phyloP scores from a whole-genome alignment of 2,797 vertebrate genomes.

The Carcharodon carcharias region DNA sequence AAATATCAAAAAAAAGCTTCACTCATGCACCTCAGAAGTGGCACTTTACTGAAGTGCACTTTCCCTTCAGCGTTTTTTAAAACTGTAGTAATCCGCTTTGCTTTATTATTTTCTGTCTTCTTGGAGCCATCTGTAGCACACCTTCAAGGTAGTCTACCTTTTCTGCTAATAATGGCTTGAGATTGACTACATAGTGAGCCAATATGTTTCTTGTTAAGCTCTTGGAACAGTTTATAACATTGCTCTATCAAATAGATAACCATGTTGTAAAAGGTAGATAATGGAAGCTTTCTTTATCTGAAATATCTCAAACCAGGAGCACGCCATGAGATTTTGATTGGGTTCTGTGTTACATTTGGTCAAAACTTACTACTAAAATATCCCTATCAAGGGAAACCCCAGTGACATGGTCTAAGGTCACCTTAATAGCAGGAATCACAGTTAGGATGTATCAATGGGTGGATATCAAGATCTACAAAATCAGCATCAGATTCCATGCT shows the following conservation, averaged over 20 bases:
- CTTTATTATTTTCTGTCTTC: constrained; percentile 38
- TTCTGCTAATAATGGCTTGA: constrained; percentile 1
- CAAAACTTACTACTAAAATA: neutral
- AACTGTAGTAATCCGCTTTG: constrained; percentile 40
- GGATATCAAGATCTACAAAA: neutral
- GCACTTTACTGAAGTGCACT: constrained; percentile 46
- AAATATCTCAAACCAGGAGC: neutral
- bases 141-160: constrained; percentile 21
- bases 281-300: no score
- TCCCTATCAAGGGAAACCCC: neutral
- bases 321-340: neutral
- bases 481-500: neutral
- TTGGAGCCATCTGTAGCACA: constrained; percentile 38
- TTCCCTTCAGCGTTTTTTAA: constrained; percentile 30
- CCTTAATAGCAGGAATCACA: neutral
- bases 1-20: constrained; percentile 59
- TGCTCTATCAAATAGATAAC: neutral
- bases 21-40: constrained; percentile 53
- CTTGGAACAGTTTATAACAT: neutral
- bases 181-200: constrained; percentile 6
- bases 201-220: neutral
- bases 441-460: neutral
- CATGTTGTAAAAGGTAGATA: neutral
- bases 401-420: neutral
- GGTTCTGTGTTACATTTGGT: neutral